These are phyloP conservation scores for Sycophila texana DNA, from an alignment of 2,888 invertebrate genomes.

Conservation along the genomic window DNA sequence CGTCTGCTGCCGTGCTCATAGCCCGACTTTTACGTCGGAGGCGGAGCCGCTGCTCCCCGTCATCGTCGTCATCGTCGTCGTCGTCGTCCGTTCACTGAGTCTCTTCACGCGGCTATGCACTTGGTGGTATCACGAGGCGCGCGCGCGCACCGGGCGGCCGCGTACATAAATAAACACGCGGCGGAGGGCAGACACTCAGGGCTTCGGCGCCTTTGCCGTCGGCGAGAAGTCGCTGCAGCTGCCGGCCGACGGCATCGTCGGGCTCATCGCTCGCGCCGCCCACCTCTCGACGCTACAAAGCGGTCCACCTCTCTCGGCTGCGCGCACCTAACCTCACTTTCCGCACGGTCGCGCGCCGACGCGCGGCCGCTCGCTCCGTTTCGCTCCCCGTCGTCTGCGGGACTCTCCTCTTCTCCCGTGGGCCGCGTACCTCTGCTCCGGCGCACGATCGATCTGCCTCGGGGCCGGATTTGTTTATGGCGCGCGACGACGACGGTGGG, in stretches of 20 bases:
- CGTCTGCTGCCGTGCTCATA: slow-evolving; percentile 16
- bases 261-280: slow-evolving; percentile 22
- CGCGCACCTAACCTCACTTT: slow-evolving; percentile 50
- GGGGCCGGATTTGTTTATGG: slow-evolving; percentile 14
- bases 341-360: slow-evolving; percentile 23
- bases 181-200: slow-evolving; percentile 3
- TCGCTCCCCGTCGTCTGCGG: slow-evolving; percentile 42
- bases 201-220: slow-evolving; percentile 16
- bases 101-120: not conserved
- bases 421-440: slow-evolving; percentile 10
- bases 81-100: not conserved
- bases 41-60: not conserved
- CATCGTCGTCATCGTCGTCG: slow-evolving; percentile 6
- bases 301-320: not conserved
- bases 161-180: not conserved
- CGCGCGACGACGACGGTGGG: not conserved
- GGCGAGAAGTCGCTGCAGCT: slow-evolving; percentile 38
- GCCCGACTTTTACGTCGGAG: not conserved
- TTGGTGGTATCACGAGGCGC: not conserved
- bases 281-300: not conserved
- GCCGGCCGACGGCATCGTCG: slow-evolving; percentile 40
- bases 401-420: slow-evolving; percentile 12
- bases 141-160: not conserved
- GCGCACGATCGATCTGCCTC: slow-evolving; percentile 17
- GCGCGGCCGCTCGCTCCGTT: slow-evolving; percentile 1